Percentiles rank a stretch among this genome's conserved stretches.
These are phyloP conservation scores for Centroberyx gerrardi DNA, from an alignment of 2,797 vertebrate species.

Conservation along the genomic window DNA sequence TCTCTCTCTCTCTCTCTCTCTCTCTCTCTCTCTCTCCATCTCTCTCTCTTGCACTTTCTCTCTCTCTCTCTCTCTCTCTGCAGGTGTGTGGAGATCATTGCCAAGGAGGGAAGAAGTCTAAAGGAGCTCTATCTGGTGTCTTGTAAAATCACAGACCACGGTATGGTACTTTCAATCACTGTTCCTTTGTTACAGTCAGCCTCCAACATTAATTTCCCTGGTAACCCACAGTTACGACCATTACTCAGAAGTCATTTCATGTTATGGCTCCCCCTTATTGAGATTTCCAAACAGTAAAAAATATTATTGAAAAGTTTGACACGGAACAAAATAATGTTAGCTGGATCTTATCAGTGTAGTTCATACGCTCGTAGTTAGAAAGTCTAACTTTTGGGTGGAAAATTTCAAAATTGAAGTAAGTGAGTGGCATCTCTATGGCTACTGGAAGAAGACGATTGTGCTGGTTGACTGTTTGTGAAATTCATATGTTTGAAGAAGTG, in stretches of 20 bases:
- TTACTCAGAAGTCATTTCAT: slow-evolving; percentile 69
- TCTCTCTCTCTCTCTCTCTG: slow-evolving; percentile 68
- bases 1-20: slow-evolving; percentile 63
- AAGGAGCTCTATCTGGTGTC: slow-evolving; percentile 99
- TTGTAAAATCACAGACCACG: slow-evolving; percentile 98
- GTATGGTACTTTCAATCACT: slow-evolving; percentile 84
- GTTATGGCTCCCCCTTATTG: slow-evolving; percentile 65
- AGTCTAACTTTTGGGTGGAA: slow-evolving; percentile 1
- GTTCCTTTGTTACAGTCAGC: slow-evolving; percentile 74
- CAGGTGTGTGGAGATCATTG: slow-evolving; percentile 99
- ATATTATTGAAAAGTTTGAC: slow-evolving; percentile 78
- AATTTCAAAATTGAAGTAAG: slow-evolving; percentile 2
- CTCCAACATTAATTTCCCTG: slow-evolving; percentile 64
- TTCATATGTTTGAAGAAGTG: neutral
- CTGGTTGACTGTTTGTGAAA: too few species aligned
- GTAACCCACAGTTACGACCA: slow-evolving; percentile 66
- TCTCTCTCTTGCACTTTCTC: neutral
- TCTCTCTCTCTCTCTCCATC: slow-evolving; percentile 42
- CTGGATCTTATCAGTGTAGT: slow-evolving; percentile 36
- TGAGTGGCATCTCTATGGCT: neutral
- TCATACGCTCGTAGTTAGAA: slow-evolving; percentile 3
- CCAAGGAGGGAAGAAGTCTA: slow-evolving; percentile 95
- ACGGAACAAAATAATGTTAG: slow-evolving; percentile 52
- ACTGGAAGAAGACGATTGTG: too few species aligned
- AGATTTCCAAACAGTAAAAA: slow-evolving; percentile 76